Evolutionary conservation across 2,113 vertebrate genomes (phyloP), one percentile per base, ranked within the genome.

Genomic region (Pedetes capensis): DNA sequence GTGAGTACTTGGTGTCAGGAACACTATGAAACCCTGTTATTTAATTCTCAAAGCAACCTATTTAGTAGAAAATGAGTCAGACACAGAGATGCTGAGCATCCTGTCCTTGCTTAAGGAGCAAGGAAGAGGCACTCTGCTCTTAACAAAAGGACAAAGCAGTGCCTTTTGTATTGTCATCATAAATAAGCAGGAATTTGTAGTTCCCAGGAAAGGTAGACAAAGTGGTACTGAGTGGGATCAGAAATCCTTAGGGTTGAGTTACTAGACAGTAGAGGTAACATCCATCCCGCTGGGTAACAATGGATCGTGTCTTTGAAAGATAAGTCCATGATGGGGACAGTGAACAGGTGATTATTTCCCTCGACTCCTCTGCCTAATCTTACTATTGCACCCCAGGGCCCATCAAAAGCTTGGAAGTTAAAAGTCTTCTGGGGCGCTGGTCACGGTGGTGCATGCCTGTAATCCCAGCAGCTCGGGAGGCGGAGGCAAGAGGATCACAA

Each of bases 261-360:
- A 20, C 20, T 27, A 71, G 53, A 3, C 5, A 51, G 22, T 2
- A 53, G 4, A 9, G 68, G 5, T 44, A 64, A 29, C n/a, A 6
- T 55, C 32, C 22, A 8, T 61, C 20, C 75, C 49, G 25, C 3
- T 23, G 55, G n/a, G 69, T 75, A 84, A 69, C 13, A 47, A 5
- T 5, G 34, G 13, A 42, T n/a, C n/a, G 1, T 11, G 12, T 27
- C 6, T 92, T 12, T 63, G 25, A 86, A 91, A 47, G 49, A 49
- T 0, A 32, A 18, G 8, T 6, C 27, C 34, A 2, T 0, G 49
- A 22, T 0, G 2, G 22, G 17, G 22, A 11, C 3, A 22, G 23
- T 12, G 4, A 59, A 1, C 17, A 20, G 11, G 17, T 64, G 16
- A 74, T 1, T 25, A n/a, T 51, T 59, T 81, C 34, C 68, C n/a